A percentile compares a stretch with the other conserved stretches of the same genome.
phyloP scores from a whole-genome alignment of 2,113 vertebrate species.

The Axis porcinus region DNA sequence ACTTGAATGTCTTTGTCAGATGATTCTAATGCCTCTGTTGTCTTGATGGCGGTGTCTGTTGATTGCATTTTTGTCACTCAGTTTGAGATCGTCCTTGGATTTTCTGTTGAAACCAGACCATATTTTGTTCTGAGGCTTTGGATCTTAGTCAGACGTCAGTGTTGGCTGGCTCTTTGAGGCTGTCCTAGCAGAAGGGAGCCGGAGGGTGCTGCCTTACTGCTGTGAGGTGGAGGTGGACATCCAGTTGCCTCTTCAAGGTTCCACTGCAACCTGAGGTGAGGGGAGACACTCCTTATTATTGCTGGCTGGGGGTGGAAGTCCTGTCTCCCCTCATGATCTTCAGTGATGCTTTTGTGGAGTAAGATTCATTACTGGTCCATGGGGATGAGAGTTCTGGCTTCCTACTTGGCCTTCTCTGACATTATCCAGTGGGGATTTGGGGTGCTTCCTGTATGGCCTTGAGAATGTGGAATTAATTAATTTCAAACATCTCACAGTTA shows the following conservation, averaged over 20 bases:
- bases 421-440: neutral
- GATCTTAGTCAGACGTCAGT: neutral
- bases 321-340: neutral
- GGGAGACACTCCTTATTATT: neutral
- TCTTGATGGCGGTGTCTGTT: neutral
- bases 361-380: neutral
- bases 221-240: neutral
- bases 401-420: neutral
- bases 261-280: neutral
- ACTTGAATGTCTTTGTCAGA: neutral
- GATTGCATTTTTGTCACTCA: neutral
- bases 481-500: neutral
- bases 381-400: neutral
- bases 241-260: neutral
- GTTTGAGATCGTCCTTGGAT: neutral
- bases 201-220: neutral
- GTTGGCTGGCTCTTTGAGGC: neutral
- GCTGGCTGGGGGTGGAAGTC: neutral
- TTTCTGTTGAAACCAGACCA: neutral
- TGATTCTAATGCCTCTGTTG: neutral
- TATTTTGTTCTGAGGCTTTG: slow-evolving; percentile 11
- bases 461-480: neutral
- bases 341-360: neutral
- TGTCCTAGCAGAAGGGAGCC: neutral
- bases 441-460: neutral